Evolutionary conservation across 2,113 vertebrate genomes (phyloP), one percentile per base, ranked within the genome.

Genomic region (Merops nubicus): DNA sequence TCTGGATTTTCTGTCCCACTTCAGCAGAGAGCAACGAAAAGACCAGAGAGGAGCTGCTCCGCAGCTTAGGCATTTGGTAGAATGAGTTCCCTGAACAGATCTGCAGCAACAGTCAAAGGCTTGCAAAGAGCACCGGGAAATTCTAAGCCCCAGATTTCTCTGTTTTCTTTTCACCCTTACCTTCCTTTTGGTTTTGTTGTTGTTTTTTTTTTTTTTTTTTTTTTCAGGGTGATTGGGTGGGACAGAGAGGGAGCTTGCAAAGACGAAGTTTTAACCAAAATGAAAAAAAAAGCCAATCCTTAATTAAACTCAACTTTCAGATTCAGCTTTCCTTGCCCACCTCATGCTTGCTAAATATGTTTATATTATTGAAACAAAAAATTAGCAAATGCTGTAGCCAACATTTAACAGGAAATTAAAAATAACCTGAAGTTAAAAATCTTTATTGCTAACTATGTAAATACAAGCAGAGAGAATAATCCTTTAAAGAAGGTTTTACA

Each of bases 101-200:
- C 43, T 38, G 12, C 3, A 43, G 43, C 43, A 75, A 34, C 42
- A 19, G 17, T 9, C 29, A 48, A 29, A 40, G 19, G 19, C 26
- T 48, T 22, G 17, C 48, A 65, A 74, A 26, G 26, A 70, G 26
- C 40, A 36, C 38, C 8, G 21, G 15, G 21, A 60, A 73, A 26
- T 28, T 3, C 40, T 14, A 31, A 15, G 6, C 2, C 51, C 28
- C 40, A 31, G 17, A 7, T 64, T 50, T 31, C 34, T 29, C 34
- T 28, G 6, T 45, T 22, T n/a, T 9, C 7, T 3, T 47, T n/a
- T n/a, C n/a, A n/a, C n/a, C 6, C 15, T 2, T n/a, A n/a, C 7
- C 5, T 14, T 2, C 7, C 5, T 2, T 11, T 11, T 34, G n/a
- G n/a, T n/a, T 40, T 26, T 43, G 43, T 43, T 43, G 43, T 47